These are phyloP conservation scores for Leptobrachium leishanense DNA, from an alignment of 2,113 vertebrate species.

Conservation along the genomic window DNA sequence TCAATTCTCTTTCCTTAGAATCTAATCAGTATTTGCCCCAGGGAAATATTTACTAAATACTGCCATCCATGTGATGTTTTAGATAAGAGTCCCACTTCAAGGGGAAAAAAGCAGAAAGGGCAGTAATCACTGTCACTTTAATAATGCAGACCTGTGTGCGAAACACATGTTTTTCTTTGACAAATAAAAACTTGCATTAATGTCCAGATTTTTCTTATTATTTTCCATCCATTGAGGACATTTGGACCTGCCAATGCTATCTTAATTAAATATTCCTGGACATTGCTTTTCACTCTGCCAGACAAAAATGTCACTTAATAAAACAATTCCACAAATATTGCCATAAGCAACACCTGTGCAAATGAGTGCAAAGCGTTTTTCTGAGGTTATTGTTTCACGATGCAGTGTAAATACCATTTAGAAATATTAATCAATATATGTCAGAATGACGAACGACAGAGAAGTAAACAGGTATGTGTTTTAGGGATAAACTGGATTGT, in stretches of 20 bases:
- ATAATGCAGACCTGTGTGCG: conserved; percentile 62
- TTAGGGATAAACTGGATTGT: too few species aligned
- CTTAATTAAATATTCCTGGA: neutral
- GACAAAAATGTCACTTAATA: conserved; percentile 15
- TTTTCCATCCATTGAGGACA: conserved; percentile 56
- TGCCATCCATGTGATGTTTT: neutral
- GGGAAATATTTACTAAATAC: conserved; percentile 12
- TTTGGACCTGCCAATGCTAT: neutral
- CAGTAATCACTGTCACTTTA: conserved; percentile 59
- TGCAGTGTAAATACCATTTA: conserved; percentile 16
- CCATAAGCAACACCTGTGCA: neutral
- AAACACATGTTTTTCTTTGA: conserved; percentile 69
- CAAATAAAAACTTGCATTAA: conserved; percentile 67
- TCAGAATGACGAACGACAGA: conserved; percentile 10
- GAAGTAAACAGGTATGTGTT: neutral
- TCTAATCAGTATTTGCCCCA: neutral
- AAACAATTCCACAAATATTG: conserved; percentile 16
- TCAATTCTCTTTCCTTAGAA: conserved; percentile 3
- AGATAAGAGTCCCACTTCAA: conserved; percentile 27
- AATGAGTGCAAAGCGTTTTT: neutral
- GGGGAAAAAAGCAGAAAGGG: neutral
- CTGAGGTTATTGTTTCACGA: conserved; percentile 9
- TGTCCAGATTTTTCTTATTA: conserved; percentile 64
- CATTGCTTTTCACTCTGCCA: neutral
- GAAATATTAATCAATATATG: conserved; percentile 9